Evolutionary conservation across 2,113 vertebrate genomes (phyloP).

Genomic region (Heterotilapia buettikoferi): DNA sequence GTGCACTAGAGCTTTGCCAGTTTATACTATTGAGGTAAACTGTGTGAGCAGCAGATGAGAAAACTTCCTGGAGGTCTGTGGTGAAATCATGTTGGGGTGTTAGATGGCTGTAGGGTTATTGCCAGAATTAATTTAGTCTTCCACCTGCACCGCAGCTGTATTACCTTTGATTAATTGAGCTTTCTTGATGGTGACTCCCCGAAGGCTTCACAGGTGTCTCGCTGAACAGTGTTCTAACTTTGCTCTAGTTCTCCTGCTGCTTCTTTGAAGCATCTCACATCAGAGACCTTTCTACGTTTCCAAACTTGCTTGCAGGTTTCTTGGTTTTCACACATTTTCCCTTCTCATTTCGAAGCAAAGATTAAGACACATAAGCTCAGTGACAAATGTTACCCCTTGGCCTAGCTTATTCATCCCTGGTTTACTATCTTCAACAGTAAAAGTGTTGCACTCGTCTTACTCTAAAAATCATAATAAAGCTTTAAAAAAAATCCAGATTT

Average conservation of each 20-base stretch:
- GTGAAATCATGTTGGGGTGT: not conserved
- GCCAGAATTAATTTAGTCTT: not conserved
- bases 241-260: not conserved
- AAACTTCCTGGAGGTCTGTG: not conserved
- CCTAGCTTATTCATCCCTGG: not conserved
- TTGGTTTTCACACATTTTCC: not conserved
- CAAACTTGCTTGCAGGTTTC: not conserved
- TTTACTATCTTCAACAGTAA: not conserved
- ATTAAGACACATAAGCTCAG: not conserved
- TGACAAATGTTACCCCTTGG: not conserved
- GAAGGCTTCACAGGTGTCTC: not conserved
- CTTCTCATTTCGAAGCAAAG: not conserved
- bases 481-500: fast-evolving
- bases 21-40: slow-evolving; percentile 12
- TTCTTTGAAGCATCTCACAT: slow-evolving; percentile 29
- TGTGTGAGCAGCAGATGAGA: not conserved
- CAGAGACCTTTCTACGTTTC: not conserved
- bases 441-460: not conserved
- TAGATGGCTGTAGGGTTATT: not conserved
- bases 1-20: not conserved
- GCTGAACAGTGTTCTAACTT: not conserved
- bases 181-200: slow-evolving; percentile 22
- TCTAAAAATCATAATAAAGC: not conserved
- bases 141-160: not conserved
- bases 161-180: slow-evolving; percentile 40